phyloP scores from a whole-genome alignment of 1,140 invertebrate genomes.

The Cephus cinctus region DNA sequence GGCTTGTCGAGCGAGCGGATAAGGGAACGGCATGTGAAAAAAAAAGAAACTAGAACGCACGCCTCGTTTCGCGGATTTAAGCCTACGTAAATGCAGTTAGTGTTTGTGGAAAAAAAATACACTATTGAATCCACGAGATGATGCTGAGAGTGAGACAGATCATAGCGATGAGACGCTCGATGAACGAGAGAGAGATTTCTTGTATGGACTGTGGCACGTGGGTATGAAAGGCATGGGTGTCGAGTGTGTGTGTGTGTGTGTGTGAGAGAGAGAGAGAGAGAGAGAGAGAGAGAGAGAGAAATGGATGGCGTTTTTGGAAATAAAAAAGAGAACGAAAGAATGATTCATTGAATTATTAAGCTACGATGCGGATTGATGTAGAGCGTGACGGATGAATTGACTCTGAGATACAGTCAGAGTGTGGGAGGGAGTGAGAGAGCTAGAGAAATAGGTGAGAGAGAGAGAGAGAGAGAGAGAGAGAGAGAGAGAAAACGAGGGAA shows the following conservation, averaged over 20 bases:
- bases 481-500: too few relatives aligned
- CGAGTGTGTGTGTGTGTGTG: constrained; percentile 13
- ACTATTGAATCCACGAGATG: constrained; percentile 50
- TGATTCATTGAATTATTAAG: too few relatives aligned
- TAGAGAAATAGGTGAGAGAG: neutral
- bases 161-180: neutral
- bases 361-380: too few relatives aligned
- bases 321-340: constrained; percentile 19
- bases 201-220: constrained; percentile 14
- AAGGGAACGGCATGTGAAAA: constrained; percentile 29
- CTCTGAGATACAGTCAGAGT: too few relatives aligned
- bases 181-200: constrained; percentile 15
- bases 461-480: constrained; percentile 4
- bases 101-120: constrained; percentile 20
- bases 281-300: constrained; percentile 9
- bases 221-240: constrained; percentile 7
- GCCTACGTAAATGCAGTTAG: constrained; percentile 21
- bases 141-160: constrained; percentile 23
- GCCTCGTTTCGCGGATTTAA: constrained; percentile 50
- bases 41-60: constrained; percentile 32
- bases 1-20: constrained; percentile 51
- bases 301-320: too few relatives aligned
- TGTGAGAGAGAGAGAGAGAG: constrained; percentile 6
- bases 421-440: neutral
- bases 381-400: too few relatives aligned